phyloP scores from a whole-genome alignment of 2,888 invertebrate genomes.

The Chaetogeoica ovagalla region DNA sequence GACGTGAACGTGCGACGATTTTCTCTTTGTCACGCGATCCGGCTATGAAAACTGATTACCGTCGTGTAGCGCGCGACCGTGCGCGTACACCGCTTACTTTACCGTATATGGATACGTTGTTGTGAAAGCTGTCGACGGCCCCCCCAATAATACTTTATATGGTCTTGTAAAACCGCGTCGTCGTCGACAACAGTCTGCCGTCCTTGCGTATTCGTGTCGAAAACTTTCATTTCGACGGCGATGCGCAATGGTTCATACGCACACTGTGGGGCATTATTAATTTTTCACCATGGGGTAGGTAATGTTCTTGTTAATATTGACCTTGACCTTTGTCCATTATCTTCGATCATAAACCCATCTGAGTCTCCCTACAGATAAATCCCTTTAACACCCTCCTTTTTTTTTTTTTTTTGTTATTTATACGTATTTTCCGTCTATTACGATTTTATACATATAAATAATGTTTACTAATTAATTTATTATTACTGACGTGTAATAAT shows the following conservation, averaged over 20 bases:
- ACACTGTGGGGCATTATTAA: conserved; percentile 6
- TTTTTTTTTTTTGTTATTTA: too few relatives aligned
- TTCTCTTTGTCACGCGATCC: not conserved
- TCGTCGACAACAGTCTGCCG: not conserved
- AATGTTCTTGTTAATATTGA: conserved; percentile 37
- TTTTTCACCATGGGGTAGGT: conserved; percentile 14
- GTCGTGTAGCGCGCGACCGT: not conserved
- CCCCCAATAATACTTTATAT: conserved; percentile 15
- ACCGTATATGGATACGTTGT: conserved; percentile 7
- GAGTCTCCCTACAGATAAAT: too few relatives aligned
- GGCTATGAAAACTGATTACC: not conserved
- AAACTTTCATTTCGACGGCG: not conserved
- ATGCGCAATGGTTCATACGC: not conserved
- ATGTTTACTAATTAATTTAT: too few relatives aligned
- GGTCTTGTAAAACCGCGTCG: not conserved
- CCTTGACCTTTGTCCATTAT: conserved; percentile 35
- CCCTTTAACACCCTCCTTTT: too few relatives aligned
- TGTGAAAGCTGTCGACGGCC: conserved; percentile 10
- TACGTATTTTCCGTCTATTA: too few relatives aligned
- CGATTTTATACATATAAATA: too few relatives aligned
- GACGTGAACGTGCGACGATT: not conserved
- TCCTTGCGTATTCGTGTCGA: not conserved
- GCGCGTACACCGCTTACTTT: not conserved
- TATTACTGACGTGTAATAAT: too few relatives aligned
- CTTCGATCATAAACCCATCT: too few relatives aligned